phyloP scores from a whole-genome alignment of 1,140 invertebrate species.

The Lordiphosa stackelbergi region DNA sequence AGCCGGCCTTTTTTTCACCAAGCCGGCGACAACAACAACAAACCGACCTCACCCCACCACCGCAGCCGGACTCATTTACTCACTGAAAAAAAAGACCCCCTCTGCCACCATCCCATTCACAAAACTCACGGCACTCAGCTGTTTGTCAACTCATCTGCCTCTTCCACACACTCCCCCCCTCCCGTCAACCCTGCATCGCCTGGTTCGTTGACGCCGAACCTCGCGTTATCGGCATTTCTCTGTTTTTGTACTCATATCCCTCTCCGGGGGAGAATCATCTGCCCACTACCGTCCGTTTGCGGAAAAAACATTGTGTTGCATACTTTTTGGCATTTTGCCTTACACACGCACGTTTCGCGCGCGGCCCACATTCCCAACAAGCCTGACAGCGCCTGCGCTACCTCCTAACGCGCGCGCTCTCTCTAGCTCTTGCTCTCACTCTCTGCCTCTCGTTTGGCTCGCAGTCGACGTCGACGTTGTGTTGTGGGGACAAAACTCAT shows the following conservation, averaged over 20 bases:
- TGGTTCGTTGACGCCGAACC: constrained; percentile 68
- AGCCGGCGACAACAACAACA: constrained; percentile 61
- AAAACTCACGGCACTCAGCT: constrained; percentile 70
- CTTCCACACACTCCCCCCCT: constrained; percentile 40
- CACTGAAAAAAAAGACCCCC: constrained; percentile 59
- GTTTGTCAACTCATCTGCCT: constrained; percentile 75
- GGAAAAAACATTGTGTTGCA: constrained; percentile 60
- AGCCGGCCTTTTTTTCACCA: constrained; percentile 69
- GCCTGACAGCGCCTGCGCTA: constrained; percentile 44
- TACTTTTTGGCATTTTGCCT: constrained; percentile 70
- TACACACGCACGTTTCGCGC: constrained; percentile 70
- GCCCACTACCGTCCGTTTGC: not conserved
- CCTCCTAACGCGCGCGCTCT: constrained; percentile 28
- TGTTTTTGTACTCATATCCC: constrained; percentile 76
- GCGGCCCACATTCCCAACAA: constrained; percentile 63
- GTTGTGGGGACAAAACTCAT: constrained; percentile 55
- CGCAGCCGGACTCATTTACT: constrained; percentile 9
- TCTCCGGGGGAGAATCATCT: constrained; percentile 17
- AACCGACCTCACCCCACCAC: constrained; percentile 3
- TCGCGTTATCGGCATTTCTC: constrained; percentile 75
- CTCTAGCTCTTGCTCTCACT: constrained; percentile 22
- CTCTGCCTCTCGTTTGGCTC: constrained; percentile 21
- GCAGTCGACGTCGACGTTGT: constrained; percentile 41
- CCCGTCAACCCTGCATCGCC: constrained; percentile 5
- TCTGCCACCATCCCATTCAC: constrained; percentile 61